Evolutionary conservation across 2,113 vertebrate genomes (phyloP).

Genomic region (Cottus gobio): DNA sequence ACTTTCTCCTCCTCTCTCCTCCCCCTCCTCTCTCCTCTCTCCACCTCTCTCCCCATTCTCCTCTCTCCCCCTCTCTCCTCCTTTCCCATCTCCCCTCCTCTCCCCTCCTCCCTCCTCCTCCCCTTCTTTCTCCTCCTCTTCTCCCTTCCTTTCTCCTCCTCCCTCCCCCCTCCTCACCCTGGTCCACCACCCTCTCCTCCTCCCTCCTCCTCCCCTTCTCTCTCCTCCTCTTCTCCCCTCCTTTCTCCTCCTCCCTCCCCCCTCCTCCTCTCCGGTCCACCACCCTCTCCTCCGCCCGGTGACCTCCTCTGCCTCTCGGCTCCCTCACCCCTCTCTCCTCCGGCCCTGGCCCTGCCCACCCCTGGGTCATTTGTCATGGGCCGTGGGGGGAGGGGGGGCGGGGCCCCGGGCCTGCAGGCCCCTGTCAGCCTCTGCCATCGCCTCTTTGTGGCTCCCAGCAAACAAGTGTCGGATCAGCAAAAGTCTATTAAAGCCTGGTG

Average conservation of each 20-base stretch:
- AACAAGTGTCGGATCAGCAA: constrained; percentile 99
- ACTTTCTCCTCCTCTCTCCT: too few species aligned
- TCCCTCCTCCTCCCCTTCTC: neutral
- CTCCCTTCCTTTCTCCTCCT: too few species aligned
- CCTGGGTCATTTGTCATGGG: constrained; percentile 98
- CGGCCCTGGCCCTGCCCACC: constrained; percentile 66
- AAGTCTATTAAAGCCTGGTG: constrained; percentile 99
- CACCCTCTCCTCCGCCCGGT: constrained; percentile 34
- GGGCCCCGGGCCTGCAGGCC: constrained; percentile 89
- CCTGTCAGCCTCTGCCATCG: constrained; percentile 94
- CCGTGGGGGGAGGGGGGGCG: constrained; percentile 91
- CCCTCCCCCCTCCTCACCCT: too few species aligned
- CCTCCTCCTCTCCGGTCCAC: constrained; percentile 46
- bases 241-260: constrained; percentile 23
- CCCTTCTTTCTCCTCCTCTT: too few species aligned
- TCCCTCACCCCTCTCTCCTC: constrained; percentile 68
- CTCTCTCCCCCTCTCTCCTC: too few species aligned
- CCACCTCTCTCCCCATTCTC: too few species aligned
- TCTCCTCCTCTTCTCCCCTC: constrained; percentile 11
- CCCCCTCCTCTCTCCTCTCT: constrained; percentile 1
- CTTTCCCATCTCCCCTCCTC: too few species aligned
- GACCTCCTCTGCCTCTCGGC: constrained; percentile 53
- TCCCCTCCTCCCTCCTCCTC: too few species aligned
- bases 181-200: too few species aligned
- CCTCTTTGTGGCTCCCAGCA: constrained; percentile 98